Percentiles rank a stretch among this genome's conserved stretches.
phyloP scores from a whole-genome alignment of 1,140 invertebrate genomes.

The Steinernema khuongi region DNA sequence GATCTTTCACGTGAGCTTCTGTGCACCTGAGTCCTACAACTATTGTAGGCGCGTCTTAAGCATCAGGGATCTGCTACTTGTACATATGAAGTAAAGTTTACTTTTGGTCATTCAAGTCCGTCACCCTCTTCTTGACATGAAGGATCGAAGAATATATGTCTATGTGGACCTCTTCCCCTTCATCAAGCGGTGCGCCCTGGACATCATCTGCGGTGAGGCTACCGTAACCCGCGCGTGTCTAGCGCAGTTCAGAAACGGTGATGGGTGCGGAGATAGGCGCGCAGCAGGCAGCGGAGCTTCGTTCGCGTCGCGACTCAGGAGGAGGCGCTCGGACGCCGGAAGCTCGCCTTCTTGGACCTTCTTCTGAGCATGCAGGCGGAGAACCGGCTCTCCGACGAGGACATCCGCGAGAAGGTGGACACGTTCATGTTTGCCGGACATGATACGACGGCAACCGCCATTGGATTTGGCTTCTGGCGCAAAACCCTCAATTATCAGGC shows the following conservation, averaged over 20 bases:
- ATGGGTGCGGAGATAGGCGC: no score
- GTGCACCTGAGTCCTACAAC: no score
- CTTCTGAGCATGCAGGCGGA: conserved; percentile 50
- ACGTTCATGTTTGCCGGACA: conserved; percentile 63
- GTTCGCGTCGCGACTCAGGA: background rate
- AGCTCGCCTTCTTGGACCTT: conserved; percentile 60
- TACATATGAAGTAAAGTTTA: no score
- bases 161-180: conserved; percentile 72
- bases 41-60: no score
- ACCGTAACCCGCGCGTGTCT: background rate
- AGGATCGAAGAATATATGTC: no score
- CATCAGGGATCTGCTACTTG: no score
- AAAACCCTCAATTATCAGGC: conserved; percentile 55
- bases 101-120: no score
- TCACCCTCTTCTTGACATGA: no score
- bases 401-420: conserved; percentile 60
- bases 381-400: conserved; percentile 47
- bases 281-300: background rate
- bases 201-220: no score
- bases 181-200: conserved; percentile 74
- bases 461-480: conserved; percentile 55
- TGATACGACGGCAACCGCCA: conserved; percentile 60
- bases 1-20: no score
- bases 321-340: conserved; percentile 25
- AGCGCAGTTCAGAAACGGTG: conserved; percentile 68